These are phyloP conservation scores for Hylia prasina DNA, from an alignment of 2,113 vertebrate genomes.

Conservation along the genomic window DNA sequence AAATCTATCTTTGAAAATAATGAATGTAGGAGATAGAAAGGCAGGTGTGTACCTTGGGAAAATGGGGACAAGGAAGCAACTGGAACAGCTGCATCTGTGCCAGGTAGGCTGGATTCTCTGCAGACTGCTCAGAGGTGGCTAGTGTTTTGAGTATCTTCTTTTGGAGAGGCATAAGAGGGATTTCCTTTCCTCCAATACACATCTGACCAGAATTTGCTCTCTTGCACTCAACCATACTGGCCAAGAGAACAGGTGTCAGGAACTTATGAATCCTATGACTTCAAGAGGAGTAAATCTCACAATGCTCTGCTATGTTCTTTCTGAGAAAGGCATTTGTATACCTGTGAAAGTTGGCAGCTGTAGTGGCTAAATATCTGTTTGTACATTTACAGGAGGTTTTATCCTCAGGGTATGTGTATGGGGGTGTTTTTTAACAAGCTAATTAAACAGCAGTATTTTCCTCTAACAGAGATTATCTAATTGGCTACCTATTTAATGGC, in stretches of 20 bases:
- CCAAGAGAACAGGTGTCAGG: background rate
- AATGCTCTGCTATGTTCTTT: background rate
- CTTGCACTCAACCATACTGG: background rate
- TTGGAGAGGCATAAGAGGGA: background rate
- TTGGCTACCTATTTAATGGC: background rate
- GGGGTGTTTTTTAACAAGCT: background rate
- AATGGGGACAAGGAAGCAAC: background rate
- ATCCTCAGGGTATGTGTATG: background rate
- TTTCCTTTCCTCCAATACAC: background rate
- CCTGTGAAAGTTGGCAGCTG: background rate
- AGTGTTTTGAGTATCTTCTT: background rate
- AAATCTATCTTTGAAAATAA: background rate
- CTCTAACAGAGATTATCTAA: background rate
- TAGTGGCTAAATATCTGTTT: background rate
- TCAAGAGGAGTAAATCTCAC: background rate
- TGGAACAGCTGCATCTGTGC: background rate
- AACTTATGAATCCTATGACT: background rate
- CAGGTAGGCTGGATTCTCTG: background rate
- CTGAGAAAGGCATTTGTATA: background rate
- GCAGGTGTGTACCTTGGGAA: background rate
- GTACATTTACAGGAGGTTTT: background rate
- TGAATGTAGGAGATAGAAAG: background rate
- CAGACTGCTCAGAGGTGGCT: background rate
- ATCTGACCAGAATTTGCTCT: background rate
- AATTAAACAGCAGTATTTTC: conserved; percentile 1